Percentiles rank a stretch among this genome's conserved stretches.
Conservation (phyloP, 2,888 invertebrate species). For the Endomychus coccineus region DNA sequence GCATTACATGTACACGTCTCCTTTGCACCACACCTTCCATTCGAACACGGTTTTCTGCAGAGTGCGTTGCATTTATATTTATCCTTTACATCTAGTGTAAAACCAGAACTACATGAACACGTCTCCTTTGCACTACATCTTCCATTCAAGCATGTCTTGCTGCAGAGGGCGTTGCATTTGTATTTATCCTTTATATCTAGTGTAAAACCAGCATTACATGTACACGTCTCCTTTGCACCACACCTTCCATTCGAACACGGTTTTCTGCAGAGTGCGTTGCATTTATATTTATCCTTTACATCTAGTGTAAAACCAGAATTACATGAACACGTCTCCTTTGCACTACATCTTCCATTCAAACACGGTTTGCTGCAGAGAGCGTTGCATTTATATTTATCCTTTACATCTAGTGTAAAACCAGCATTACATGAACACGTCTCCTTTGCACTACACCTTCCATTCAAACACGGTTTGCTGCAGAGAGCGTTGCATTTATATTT, state of each 20-base stretch:
- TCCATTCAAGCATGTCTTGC: constrained; percentile 20
- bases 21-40: constrained; percentile 36
- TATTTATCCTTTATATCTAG: constrained; percentile 17
- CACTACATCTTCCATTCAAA: constrained; percentile 32
- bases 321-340: constrained; percentile 16
- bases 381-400: constrained; percentile 26
- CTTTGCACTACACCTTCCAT: constrained; percentile 28
- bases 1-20: constrained; percentile 44
- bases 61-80: constrained; percentile 23
- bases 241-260: constrained; percentile 16
- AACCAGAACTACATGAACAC: constrained; percentile 28
- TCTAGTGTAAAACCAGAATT: constrained; percentile 2
- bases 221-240: constrained; percentile 15
- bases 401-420: constrained; percentile 24
- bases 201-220: constrained; percentile 19
- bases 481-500: constrained; percentile 14
- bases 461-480: constrained; percentile 12
- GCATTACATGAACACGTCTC: constrained; percentile 34
- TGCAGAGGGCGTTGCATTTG: constrained; percentile 30
- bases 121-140: constrained; percentile 26
- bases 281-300: constrained; percentile 13
- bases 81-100: constrained; percentile 18
- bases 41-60: constrained; percentile 26
- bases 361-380: constrained; percentile 37
- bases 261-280: constrained; percentile 12